Base-by-base conservation (phyloP, 2,888 invertebrate genomes). In the Philonicus albiceps region DNA sequence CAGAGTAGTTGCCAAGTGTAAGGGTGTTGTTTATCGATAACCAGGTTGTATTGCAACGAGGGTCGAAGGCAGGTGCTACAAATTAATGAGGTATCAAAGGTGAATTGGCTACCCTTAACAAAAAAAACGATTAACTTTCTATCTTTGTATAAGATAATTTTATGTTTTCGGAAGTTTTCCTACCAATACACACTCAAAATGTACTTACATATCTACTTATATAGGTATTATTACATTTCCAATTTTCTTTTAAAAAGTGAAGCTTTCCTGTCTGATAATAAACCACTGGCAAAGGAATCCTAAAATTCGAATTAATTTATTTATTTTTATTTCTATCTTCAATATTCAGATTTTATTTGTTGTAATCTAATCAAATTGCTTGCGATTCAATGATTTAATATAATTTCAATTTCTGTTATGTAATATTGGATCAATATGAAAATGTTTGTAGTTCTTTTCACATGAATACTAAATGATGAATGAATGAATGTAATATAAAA, bases 31-130 rank as follows among this genome's bases (percentile, higher is more conserved):
- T 64, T 19, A 81, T 19, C 55, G 34, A 34, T 22, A 64, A n/a
- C 31, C 19, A 64, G 11, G 55, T 55, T 81, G 81, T 19, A 81
- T 37, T 34, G 22, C 55, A 81, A 64, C 55, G 81, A 81, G 34
- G 64, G 7, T 49, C 55, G n/a, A 4, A 19, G 55, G 81, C 81
- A 81, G 81, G 81, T 81, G 81, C 55, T 37, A 64, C 64, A 81
- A 34, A 64, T 81, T 81, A 81, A 81, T 81, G 81, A 81, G 81
- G 64, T 64, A 64, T 64, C 37, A 19, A 75, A 37, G 75, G 64
- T 64, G 64, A 64, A 11, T 64, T 22, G 8, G 13, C 22, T 27
- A 1, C 27, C 8, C 64, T 11, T 11, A 64, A 64, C 22, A 64
- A 64, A 11, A 19, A 64, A 27, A n/a, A 64, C 64, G 27, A 64